Conservation (phyloP, 2,113 vertebrate genomes). For the Atlantisia rogersi region DNA sequence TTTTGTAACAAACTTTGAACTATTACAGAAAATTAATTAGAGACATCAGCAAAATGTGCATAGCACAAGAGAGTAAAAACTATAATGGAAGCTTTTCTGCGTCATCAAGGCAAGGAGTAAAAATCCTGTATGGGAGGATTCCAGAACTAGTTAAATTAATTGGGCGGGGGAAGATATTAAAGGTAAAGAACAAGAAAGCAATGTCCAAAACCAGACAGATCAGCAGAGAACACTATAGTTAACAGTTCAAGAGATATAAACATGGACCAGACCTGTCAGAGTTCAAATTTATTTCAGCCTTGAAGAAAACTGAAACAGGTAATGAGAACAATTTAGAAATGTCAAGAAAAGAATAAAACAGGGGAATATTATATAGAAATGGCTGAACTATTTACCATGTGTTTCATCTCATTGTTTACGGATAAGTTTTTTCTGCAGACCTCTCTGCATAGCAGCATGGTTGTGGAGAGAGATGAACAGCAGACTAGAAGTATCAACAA, state of each 20-base stretch:
- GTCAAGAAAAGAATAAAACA: neutral
- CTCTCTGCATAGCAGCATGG: neutral
- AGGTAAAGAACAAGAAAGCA: neutral
- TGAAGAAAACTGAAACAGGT: neutral
- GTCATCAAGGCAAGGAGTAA: neutral
- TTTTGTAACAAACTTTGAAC: neutral
- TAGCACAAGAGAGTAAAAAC: neutral
- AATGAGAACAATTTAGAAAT: neutral
- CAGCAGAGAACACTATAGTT: neutral
- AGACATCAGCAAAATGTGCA: neutral
- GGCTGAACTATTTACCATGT: neutral
- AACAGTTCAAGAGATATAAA: neutral
- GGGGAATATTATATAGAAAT: neutral
- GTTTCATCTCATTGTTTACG: neutral
- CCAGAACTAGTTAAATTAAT: neutral
- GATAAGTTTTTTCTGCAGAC: neutral
- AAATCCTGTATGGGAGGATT: neutral
- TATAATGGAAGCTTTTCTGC: neutral
- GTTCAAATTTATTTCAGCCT: neutral
- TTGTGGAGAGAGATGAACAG: neutral
- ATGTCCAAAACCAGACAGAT: neutral
- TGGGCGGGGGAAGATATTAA: neutral
- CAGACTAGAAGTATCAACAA: neutral
- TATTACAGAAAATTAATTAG: neutral
- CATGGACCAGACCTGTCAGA: neutral